These are phyloP conservation scores for Globodera ellingtonae DNA, from an alignment of 1,140 invertebrate genomes.

Conservation along the genomic window DNA sequence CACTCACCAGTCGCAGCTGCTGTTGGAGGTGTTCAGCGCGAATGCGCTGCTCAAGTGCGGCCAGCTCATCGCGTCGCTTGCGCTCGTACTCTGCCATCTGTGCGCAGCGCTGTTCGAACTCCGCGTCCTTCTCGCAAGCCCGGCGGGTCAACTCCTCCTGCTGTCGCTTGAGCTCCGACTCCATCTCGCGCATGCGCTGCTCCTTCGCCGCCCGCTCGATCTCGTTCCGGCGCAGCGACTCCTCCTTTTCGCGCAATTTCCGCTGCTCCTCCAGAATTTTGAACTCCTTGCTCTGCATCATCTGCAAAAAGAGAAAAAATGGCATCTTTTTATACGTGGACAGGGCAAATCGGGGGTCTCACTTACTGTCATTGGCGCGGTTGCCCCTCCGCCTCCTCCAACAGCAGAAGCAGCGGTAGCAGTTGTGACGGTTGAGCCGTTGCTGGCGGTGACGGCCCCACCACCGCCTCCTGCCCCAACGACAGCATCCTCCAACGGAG, in stretches of 20 bases:
- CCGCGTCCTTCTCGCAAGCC: slow-evolving; percentile 43
- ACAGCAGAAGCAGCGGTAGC: not conserved
- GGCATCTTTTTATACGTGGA: no score
- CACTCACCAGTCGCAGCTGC: slow-evolving; percentile 15
- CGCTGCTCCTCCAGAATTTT: slow-evolving; percentile 45
- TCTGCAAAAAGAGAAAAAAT: slow-evolving; percentile 2
- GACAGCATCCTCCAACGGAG: slow-evolving; percentile 15
- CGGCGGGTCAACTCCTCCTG: slow-evolving; percentile 39
- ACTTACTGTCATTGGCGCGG: no score
- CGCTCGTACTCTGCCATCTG: slow-evolving; percentile 47
- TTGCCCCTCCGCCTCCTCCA: not conserved
- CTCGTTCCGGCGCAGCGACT: slow-evolving; percentile 42
- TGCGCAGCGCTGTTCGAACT: slow-evolving; percentile 37
- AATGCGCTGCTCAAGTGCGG: slow-evolving; percentile 34
- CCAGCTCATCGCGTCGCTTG: slow-evolving; percentile 39
- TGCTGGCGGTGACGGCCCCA: no score
- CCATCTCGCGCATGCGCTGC: slow-evolving; percentile 40
- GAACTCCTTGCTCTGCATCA: slow-evolving; percentile 36
- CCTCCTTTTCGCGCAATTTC: slow-evolving; percentile 43
- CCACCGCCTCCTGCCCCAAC: not conserved
- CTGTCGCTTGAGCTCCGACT: slow-evolving; percentile 39
- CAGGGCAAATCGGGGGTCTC: not conserved
- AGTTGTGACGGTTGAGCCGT: no score
- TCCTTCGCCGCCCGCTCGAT: slow-evolving; percentile 43
- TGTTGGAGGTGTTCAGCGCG: slow-evolving; percentile 29